These are phyloP conservation scores for Alcedo atthis DNA, from an alignment of 2,797 vertebrate species.

Conservation along the genomic window DNA sequence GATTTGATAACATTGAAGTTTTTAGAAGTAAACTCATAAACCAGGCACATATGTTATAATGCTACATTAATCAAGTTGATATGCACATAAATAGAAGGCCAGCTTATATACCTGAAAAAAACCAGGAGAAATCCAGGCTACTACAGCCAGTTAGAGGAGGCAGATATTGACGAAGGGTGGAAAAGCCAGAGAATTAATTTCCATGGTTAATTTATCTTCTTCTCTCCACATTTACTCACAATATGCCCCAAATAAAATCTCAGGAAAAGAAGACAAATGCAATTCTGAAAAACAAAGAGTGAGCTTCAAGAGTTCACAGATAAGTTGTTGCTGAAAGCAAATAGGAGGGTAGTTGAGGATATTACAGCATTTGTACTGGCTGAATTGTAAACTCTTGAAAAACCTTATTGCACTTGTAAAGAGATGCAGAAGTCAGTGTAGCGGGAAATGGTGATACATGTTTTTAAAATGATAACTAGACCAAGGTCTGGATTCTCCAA, in stretches of 20 bases:
- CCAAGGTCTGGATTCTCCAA: not conserved
- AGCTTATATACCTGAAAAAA: not conserved
- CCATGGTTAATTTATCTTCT: not conserved
- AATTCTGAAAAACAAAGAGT: not conserved
- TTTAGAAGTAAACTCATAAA: not conserved
- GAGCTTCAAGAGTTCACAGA: not conserved
- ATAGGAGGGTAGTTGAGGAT: not conserved
- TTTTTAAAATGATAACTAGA: not conserved
- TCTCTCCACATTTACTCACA: not conserved
- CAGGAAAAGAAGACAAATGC: not conserved
- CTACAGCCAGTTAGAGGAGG: not conserved
- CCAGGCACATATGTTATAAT: not conserved
- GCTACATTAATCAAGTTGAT: not conserved
- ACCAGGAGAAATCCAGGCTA: not conserved
- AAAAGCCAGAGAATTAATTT: not conserved
- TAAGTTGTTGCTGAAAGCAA: not conserved
- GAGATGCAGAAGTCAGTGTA: not conserved
- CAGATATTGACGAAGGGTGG: not conserved
- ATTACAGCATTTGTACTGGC: not conserved
- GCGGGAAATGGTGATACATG: not conserved
- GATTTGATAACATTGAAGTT: not conserved
- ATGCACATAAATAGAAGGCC: not conserved
- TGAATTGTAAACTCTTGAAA: not conserved
- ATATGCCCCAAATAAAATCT: not conserved
- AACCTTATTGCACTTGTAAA: not conserved